Evolutionary conservation across 2,113 vertebrate species (phyloP).

Genomic region (Sorex fumeus): DNA sequence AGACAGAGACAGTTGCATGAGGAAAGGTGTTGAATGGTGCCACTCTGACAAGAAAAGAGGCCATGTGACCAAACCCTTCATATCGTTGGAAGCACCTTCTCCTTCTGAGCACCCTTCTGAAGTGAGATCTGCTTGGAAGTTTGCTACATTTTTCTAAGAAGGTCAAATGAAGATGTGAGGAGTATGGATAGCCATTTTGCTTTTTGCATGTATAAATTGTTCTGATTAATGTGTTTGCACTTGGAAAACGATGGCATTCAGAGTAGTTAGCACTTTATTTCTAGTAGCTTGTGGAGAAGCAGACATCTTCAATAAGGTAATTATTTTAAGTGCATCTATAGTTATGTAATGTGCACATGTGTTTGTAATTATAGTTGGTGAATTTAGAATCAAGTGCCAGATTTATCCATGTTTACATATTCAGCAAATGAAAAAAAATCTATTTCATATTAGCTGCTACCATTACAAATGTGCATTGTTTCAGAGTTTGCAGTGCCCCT

Average conservation of each 20-base stretch:
- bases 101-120: neutral
- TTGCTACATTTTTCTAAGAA: too few relatives aligned
- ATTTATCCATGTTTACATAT: slow-evolving; percentile 72
- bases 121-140: neutral
- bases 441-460: slow-evolving; percentile 54
- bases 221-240: slow-evolving; percentile 63
- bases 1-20: neutral
- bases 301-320: slow-evolving; percentile 80
- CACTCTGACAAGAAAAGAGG: neutral
- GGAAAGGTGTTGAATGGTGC: neutral
- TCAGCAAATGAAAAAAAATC: slow-evolving; percentile 70
- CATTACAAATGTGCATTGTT: slow-evolving; percentile 72
- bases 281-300: slow-evolving; percentile 72
- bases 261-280: slow-evolving; percentile 61
- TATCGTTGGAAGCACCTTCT: neutral
- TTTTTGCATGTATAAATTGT: neutral
- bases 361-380: slow-evolving; percentile 81
- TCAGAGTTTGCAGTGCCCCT: slow-evolving; percentile 24
- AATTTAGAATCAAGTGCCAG: slow-evolving; percentile 77
- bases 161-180: slow-evolving; percentile 4
- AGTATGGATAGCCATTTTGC: neutral
- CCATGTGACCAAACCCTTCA: neutral
- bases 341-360: slow-evolving; percentile 75
- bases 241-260: slow-evolving; percentile 33
- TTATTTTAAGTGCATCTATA: slow-evolving; percentile 79